Evolutionary conservation across 2,888 invertebrate species (phyloP).

Genomic region (Liopterus haemorrhoidalis): DNA sequence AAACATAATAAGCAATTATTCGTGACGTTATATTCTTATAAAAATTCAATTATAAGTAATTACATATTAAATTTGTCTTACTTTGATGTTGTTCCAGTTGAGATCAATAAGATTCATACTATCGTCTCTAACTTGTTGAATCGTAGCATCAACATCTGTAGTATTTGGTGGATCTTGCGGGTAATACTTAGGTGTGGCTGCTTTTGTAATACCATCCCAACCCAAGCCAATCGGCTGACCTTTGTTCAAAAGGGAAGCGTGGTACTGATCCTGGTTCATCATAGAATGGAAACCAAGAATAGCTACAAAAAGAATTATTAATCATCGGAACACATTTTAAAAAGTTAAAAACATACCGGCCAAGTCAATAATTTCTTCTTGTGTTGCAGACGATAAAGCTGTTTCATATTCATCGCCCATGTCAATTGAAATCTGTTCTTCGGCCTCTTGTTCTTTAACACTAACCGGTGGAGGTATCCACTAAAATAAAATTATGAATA

Average conservation of each 20-base stretch:
- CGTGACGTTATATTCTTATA: too few relatives aligned
- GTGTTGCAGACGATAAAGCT: constrained; percentile 80
- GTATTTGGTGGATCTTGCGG: constrained; percentile 95
- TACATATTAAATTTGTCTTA: constrained; percentile 44
- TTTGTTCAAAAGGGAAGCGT: constrained; percentile 90
- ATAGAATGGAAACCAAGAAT: constrained; percentile 99
- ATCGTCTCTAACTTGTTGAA: constrained; percentile 84
- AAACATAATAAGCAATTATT: too few relatives aligned
- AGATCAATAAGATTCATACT: constrained; percentile 82
- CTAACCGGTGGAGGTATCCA: constrained; percentile 77
- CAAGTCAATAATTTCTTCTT: constrained; percentile 97
- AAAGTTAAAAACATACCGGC: constrained; percentile 59
- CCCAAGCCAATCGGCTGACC: constrained; percentile 84
- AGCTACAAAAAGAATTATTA: constrained; percentile 61
- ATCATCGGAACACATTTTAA: constrained; percentile 7
- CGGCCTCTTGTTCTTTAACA: constrained; percentile 68
- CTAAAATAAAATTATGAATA: constrained; percentile 46
- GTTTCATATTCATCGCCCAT: constrained; percentile 90
- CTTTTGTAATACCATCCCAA: constrained; percentile 93
- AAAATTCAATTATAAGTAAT: constrained; percentile 6
- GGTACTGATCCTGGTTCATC: constrained; percentile 99
- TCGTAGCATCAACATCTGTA: constrained; percentile 90
- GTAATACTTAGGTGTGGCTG: constrained; percentile 81
- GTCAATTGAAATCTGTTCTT: constrained; percentile 89
- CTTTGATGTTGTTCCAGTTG: constrained; percentile 99